Evolutionary conservation across 2,797 vertebrate species (phyloP), one percentile per base, ranked within the genome.

Genomic region (Glyptemys insculpta): DNA sequence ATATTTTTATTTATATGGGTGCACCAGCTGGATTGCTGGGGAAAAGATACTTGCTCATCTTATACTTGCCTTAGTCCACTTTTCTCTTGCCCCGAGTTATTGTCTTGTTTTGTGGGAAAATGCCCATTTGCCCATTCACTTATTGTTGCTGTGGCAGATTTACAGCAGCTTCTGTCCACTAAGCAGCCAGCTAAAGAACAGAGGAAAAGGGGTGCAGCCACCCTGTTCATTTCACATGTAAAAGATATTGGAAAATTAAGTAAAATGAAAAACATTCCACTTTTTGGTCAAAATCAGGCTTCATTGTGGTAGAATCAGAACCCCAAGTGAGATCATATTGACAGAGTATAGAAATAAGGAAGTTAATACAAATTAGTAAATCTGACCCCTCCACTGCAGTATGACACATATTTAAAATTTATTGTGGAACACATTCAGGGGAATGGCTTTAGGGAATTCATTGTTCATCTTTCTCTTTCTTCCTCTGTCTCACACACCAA

Each of bases 281-380:
- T 85, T 53, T 31, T 84, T 34, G 44, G 88, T 68, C 78, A 95
- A 93, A 88, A 49, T 34, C 50, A 62, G 14, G 91, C 94, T 93
- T 93, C 91, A 72, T 37, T 87, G 14, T 47, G 23, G 57, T 94
- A 91, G 68, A 96, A 84, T 76, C 84, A 90, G 92, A 96, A 94
- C 85, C 86, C 86, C 95, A 86, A 93, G 92, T 94, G 62, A 91
- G 81, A 91, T 92, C 16, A 27, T 19, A n/a, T 12, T 92, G 56
- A 91, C 90, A 83, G 97, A 96, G 92, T 87, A 91, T 92, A 94
- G 65, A 92, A 92, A 96, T 96, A 95, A 85, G 96, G 94, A 96
- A 89, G 79, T 95, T 96, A 92, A 97, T 97, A 95, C 86, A 97
- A 97, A 97, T 97, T 97, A 94, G 96, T 97, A 97, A 97, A 97